These are phyloP conservation scores for Moxostoma hubbsi DNA, from an alignment of 2,797 vertebrate species.

Conservation along the genomic window DNA sequence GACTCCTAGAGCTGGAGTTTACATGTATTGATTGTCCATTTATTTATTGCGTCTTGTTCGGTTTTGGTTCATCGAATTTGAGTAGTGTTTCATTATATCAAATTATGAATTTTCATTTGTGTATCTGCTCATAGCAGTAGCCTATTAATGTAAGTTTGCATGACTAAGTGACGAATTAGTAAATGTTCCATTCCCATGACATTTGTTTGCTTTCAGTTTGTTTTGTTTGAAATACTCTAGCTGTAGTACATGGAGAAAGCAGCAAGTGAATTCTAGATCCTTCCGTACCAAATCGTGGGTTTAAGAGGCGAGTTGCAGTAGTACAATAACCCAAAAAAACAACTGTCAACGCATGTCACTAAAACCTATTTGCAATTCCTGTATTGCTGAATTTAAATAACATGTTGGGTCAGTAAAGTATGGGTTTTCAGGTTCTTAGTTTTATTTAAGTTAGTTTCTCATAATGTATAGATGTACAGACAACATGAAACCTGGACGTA, in stretches of 20 bases:
- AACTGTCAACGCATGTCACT: not conserved
- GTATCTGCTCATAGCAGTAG: slow-evolving; percentile 70
- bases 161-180: slow-evolving; percentile 51
- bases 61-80: slow-evolving; percentile 64
- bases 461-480: slow-evolving; percentile 83
- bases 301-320: not conserved
- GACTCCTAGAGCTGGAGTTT: slow-evolving; percentile 70
- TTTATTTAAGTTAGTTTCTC: slow-evolving; percentile 47
- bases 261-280: not conserved
- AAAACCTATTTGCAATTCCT: slow-evolving; percentile 10
- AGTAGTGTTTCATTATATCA: slow-evolving; percentile 48
- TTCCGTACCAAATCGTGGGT: too few species aligned
- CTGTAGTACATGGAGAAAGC: slow-evolving; percentile 11
- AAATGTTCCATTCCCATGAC: slow-evolving; percentile 4
- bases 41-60: slow-evolving; percentile 79
- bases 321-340: slow-evolving; percentile 5
- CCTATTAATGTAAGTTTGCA: slow-evolving; percentile 67
- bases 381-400: slow-evolving; percentile 2
- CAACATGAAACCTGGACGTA: slow-evolving; percentile 77
- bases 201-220: slow-evolving; percentile 19
- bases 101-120: slow-evolving; percentile 60
- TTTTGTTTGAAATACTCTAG: not conserved
- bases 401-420: slow-evolving; percentile 21
- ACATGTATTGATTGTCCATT: slow-evolving; percentile 70
- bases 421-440: not conserved